Conservation (phyloP, 2,888 invertebrate genomes). For the Acanthoscelides obtectus region DNA sequence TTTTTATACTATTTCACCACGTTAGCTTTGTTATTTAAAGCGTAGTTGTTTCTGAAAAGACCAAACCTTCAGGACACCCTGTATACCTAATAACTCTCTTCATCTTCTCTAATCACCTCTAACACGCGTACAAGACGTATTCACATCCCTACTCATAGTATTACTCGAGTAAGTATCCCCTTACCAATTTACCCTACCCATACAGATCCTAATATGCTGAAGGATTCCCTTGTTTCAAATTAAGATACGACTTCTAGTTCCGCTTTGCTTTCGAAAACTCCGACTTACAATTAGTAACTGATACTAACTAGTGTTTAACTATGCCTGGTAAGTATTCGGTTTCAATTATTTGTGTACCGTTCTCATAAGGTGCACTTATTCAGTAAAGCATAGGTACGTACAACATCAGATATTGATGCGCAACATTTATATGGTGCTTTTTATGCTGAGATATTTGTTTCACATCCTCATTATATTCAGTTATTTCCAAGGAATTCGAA, state of each 20-base stretch:
- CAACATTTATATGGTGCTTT: too few species aligned
- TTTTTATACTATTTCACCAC: too few species aligned
- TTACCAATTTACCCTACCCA: not conserved
- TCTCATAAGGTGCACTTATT: too few species aligned
- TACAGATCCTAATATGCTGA: not conserved
- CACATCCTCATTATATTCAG: too few species aligned
- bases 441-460: too few species aligned
- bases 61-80: too few species aligned
- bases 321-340: slow-evolving; percentile 30
- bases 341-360: slow-evolving; percentile 20
- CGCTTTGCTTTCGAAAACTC: not conserved
- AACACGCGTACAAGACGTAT: not conserved
- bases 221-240: not conserved
- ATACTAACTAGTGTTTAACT: slow-evolving; percentile 33
- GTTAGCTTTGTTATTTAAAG: too few species aligned
- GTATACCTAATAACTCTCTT: not conserved
- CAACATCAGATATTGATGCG: too few species aligned
- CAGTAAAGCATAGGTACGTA: too few species aligned
- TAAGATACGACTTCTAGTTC: not conserved
- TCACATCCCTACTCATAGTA: not conserved
- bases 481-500: too few species aligned
- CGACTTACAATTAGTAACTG: slow-evolving; percentile 30
- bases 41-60: too few species aligned
- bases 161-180: not conserved
- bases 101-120: not conserved